phyloP scores from a whole-genome alignment of 2,888 invertebrate species.

The Tubulanus polymorphus region DNA sequence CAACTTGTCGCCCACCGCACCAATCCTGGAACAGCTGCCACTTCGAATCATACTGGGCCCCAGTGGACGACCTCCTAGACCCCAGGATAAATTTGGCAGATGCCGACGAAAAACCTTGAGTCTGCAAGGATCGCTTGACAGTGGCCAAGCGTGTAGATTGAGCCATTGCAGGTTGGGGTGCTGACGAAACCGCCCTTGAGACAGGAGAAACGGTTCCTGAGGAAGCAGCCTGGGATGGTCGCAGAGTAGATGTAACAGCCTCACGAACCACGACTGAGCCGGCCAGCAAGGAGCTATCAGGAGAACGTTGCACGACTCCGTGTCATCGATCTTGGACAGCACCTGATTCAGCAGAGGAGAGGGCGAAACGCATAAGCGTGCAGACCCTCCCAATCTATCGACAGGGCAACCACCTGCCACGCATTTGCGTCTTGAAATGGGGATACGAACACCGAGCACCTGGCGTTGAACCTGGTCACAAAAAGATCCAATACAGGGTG shows the following conservation, averaged over 20 bases:
- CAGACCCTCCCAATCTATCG: slow-evolving; percentile 15
- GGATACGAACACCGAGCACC: slow-evolving; percentile 12
- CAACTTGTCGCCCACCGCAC: no score
- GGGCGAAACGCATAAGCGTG: slow-evolving; percentile 16
- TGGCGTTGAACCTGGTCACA: slow-evolving; percentile 8
- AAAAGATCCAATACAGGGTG: slow-evolving; percentile 14
- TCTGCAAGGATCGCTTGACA: no score
- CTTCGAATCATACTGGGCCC: no score
- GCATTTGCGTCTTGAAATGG: slow-evolving; percentile 13
- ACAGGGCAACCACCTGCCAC: slow-evolving; percentile 12
- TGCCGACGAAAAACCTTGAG: no score
- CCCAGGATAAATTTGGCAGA: no score
- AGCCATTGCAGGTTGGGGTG: no score
- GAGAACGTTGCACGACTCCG: slow-evolving; percentile 9
- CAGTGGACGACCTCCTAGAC: no score
- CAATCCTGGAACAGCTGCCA: no score
- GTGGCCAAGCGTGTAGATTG: background rate
- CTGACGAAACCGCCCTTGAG: no score
- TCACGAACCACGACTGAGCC: slow-evolving; percentile 5
- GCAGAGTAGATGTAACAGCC: background rate
- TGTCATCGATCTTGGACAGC: slow-evolving; percentile 2
- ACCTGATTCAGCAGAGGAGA: slow-evolving; percentile 11
- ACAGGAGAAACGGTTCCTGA: background rate
- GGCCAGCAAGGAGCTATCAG: slow-evolving; percentile 17
- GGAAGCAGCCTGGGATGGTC: background rate